Evolutionary conservation across 2,888 invertebrate species (phyloP).

Genomic region (Lepeophtheirus nordmannii): DNA sequence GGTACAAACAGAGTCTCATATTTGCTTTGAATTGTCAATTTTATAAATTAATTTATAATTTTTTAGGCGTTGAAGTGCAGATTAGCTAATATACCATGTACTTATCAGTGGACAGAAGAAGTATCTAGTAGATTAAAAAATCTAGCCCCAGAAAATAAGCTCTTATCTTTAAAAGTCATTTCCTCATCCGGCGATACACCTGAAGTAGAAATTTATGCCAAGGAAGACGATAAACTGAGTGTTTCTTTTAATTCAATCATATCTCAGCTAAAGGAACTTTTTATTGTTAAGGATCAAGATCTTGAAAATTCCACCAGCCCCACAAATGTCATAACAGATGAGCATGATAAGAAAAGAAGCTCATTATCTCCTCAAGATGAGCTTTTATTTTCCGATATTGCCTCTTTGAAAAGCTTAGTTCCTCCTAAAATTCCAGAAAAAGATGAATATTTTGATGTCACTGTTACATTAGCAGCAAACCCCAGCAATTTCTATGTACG

Average conservation of each 20-base stretch:
- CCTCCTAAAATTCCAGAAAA: slow-evolving; percentile 37
- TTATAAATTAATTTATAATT: too few species aligned
- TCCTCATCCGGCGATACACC: neutral
- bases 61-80: too few species aligned
- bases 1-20: neutral
- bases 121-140: neutral
- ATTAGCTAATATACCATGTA: neutral
- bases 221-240: neutral
- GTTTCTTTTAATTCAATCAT: neutral
- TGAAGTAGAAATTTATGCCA: neutral
- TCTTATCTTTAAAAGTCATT: neutral
- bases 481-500: slow-evolving; percentile 54
- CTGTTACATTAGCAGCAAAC: slow-evolving; percentile 56
- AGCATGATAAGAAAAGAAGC: too few species aligned
- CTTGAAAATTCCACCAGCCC: neutral
- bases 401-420: slow-evolving; percentile 36
- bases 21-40: too few species aligned
- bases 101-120: neutral
- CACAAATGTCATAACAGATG: neutral
- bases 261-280: neutral
- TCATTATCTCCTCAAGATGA: neutral
- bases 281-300: neutral
- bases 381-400: slow-evolving; percentile 5
- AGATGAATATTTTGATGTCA: slow-evolving; percentile 51
- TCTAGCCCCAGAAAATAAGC: neutral